Evolutionary conservation across 2,888 invertebrate genomes (phyloP).

Genomic region (Zaprionus bogoriensis): DNA sequence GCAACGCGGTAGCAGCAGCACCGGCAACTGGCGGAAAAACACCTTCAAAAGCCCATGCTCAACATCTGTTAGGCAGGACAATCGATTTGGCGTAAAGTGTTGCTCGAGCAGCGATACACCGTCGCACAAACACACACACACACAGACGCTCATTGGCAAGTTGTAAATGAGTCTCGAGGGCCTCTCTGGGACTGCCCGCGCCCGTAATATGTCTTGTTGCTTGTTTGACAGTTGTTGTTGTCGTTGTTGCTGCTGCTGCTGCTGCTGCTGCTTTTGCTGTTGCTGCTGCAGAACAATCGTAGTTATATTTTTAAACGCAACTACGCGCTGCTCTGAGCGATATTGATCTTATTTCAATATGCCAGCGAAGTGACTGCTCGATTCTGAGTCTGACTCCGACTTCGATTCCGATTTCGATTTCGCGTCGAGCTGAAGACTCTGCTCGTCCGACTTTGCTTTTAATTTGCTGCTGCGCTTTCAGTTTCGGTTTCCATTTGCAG

Average conservation of each 20-base stretch:
- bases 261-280: slow-evolving; percentile 25
- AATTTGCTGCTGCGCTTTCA: slow-evolving; percentile 64
- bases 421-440: neutral
- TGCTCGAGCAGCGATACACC: slow-evolving; percentile 50
- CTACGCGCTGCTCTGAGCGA: slow-evolving; percentile 71
- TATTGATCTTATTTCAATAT: slow-evolving; percentile 75
- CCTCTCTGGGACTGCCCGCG: slow-evolving; percentile 52
- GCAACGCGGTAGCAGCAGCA: slow-evolving; percentile 9
- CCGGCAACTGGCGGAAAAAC: slow-evolving; percentile 67
- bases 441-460: slow-evolving; percentile 43
- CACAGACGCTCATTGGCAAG: slow-evolving; percentile 54
- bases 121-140: slow-evolving; percentile 19
- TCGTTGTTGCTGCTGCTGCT: slow-evolving; percentile 21
- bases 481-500: slow-evolving; percentile 22
- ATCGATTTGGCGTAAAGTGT: slow-evolving; percentile 70
- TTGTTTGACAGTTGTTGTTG: slow-evolving; percentile 61
- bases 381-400: slow-evolving; percentile 30
- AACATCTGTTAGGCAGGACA: slow-evolving; percentile 76
- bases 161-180: slow-evolving; percentile 75
- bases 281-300: slow-evolving; percentile 62
- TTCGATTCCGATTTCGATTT: slow-evolving; percentile 33
- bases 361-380: slow-evolving; percentile 50
- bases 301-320: slow-evolving; percentile 75
- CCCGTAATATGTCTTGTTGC: slow-evolving; percentile 72
- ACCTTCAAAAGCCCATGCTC: slow-evolving; percentile 68